phyloP scores from a whole-genome alignment of 2,113 vertebrate species.

The Okapia johnstoni region DNA sequence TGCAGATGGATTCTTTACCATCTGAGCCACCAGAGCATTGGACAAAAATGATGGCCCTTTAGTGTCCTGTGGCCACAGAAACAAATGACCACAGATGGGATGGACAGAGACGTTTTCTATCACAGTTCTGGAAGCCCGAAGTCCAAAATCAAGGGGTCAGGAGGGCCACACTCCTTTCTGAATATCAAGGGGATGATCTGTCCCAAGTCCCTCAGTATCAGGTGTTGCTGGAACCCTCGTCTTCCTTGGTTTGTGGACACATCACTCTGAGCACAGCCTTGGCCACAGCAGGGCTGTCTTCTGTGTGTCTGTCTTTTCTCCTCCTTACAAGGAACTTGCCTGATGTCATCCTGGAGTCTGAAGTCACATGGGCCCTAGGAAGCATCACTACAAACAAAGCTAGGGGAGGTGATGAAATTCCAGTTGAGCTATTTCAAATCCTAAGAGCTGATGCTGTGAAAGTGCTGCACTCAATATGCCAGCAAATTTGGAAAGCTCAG shows the following conservation, averaged over 20 bases:
- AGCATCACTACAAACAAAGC: neutral
- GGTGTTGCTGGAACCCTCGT: fast-evolving
- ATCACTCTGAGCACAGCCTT: neutral
- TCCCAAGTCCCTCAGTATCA: neutral
- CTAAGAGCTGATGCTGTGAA: neutral
- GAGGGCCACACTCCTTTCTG: too few relatives aligned
- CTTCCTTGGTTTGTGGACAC: neutral
- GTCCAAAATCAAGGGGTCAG: neutral
- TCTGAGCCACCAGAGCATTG: neutral
- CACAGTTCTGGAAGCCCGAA: neutral
- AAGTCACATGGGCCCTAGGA: neutral
- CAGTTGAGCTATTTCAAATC: neutral
- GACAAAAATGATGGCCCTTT: fast-evolving
- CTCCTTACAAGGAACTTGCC: neutral
- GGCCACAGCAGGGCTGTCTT: neutral
- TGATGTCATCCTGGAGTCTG: neutral
- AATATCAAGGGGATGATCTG: neutral
- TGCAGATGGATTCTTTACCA: neutral
- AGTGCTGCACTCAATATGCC: neutral
- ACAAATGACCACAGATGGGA: fast-evolving
- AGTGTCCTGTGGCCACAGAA: neutral
- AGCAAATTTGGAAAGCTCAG: neutral
- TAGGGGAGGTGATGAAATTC: neutral
- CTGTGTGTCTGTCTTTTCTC: neutral
- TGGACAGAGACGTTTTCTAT: fast-evolving